Conservation (phyloP, 2,113 vertebrate species). For the Connochaetes taurinus region DNA sequence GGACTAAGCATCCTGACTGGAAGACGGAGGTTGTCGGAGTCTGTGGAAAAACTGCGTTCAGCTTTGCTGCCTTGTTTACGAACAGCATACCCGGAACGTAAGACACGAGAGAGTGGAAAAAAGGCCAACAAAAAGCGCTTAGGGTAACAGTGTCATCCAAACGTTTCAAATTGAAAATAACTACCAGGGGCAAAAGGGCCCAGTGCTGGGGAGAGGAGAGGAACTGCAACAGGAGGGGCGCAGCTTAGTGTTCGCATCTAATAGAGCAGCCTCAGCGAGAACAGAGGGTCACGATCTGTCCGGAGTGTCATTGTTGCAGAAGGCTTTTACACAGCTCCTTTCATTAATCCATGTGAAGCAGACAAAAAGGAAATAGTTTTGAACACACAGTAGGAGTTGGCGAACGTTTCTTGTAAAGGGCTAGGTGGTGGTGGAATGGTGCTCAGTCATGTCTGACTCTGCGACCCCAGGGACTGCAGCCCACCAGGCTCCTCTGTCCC, state of each 20-base stretch:
- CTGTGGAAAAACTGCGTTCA: not conserved
- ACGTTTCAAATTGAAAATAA: not conserved
- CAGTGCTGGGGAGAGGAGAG: not conserved
- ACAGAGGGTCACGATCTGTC: not conserved
- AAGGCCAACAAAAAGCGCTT: not conserved
- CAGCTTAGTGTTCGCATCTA: not conserved
- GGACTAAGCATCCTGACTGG: not conserved
- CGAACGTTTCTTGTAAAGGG: not conserved
- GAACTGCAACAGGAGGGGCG: not conserved
- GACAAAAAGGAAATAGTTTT: not conserved
- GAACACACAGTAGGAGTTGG: not conserved
- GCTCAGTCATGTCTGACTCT: not conserved
- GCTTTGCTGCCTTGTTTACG: not conserved
- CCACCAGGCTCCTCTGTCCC: not conserved
- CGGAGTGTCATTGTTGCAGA: not conserved
- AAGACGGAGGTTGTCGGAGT: not conserved
- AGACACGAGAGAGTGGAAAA: not conserved
- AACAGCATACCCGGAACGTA: not conserved
- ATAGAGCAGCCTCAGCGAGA: not conserved
- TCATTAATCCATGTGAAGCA: not conserved
- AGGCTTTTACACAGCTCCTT: not conserved
- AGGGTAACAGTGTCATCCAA: not conserved
- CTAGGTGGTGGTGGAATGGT: not conserved
- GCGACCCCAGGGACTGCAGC: not conserved
- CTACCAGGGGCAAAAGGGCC: not conserved